Conservation (phyloP, 2,888 invertebrate species). For the Drosophila niveifrons region DNA sequence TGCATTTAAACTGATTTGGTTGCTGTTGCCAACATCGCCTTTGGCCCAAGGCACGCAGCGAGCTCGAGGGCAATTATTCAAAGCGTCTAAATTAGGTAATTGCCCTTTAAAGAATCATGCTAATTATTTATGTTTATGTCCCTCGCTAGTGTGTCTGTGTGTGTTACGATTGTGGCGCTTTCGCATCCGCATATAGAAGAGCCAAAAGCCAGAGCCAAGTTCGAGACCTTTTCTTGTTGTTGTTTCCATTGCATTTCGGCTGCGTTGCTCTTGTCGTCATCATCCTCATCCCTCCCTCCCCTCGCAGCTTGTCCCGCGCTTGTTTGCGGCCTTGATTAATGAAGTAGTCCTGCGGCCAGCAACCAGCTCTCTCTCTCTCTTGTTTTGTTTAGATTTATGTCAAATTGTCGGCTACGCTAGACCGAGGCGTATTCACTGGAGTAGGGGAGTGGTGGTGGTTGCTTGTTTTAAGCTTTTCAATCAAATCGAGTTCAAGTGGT, state of each 20-base stretch:
- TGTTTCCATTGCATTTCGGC: conserved; percentile 57
- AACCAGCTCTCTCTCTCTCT: conserved; percentile 29
- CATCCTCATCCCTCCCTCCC: no score
- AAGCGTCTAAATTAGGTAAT: conserved; percentile 82
- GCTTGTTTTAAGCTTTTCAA: conserved; percentile 77
- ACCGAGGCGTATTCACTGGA: neutral
- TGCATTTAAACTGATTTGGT: conserved; percentile 67
- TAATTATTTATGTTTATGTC: conserved; percentile 80
- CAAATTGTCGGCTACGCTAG: conserved; percentile 66
- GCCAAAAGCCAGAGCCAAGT: conserved; percentile 6
- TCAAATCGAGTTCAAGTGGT: conserved; percentile 78
- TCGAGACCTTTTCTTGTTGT: neutral
- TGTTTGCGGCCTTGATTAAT: conserved; percentile 81
- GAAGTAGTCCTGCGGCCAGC: conserved; percentile 77
- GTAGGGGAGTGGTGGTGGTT: neutral
- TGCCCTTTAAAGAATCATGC: conserved; percentile 81
- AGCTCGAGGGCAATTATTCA: conserved; percentile 76
- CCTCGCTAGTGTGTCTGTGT: conserved; percentile 5
- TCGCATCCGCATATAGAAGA: conserved; percentile 6
- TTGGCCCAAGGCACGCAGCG: neutral
- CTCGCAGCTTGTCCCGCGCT: conserved; percentile 45
- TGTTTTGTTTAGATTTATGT: conserved; percentile 81
- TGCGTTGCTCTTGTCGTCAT: conserved; percentile 30
- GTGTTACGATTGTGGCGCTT: conserved; percentile 17
- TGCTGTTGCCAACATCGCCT: conserved; percentile 24